Evolutionary conservation across 2,113 vertebrate species (phyloP).

Genomic region (Arothron firmamentum): DNA sequence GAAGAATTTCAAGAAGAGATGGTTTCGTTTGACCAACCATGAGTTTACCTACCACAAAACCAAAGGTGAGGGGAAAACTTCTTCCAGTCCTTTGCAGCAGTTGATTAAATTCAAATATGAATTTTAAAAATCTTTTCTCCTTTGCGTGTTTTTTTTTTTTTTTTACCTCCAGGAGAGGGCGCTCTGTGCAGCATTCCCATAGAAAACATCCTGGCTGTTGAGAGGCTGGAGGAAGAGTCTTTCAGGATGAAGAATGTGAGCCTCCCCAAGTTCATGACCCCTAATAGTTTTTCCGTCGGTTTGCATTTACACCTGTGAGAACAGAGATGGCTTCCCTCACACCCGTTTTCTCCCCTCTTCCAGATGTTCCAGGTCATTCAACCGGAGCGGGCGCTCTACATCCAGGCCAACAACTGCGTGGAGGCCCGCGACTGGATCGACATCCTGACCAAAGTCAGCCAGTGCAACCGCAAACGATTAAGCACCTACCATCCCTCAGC

Average conservation of each 20-base stretch:
- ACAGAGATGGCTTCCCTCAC: background rate
- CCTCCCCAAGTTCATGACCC: background rate
- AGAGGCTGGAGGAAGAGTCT: slow-evolving; percentile 94
- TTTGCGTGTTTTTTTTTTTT: background rate
- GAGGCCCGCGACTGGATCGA: slow-evolving; percentile 98
- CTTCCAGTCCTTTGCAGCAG: slow-evolving; percentile 18
- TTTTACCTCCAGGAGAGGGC: slow-evolving; percentile 80
- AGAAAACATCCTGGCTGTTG: slow-evolving; percentile 97
- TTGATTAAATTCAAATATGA: too few relatives aligned
- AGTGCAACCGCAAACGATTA: slow-evolving; percentile 94
- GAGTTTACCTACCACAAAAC: slow-evolving; percentile 97
- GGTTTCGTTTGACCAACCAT: slow-evolving; percentile 97
- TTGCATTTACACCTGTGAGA: background rate
- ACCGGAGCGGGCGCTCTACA: slow-evolving; percentile 94
- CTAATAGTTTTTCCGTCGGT: background rate
- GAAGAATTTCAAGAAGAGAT: slow-evolving; percentile 99
- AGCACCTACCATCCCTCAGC: slow-evolving; percentile 94
- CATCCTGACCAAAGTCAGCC: slow-evolving; percentile 97
- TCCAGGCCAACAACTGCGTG: slow-evolving; percentile 97
- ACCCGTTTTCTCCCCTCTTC: background rate
- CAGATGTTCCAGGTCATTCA: slow-evolving; percentile 99
- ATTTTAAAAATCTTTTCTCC: background rate
- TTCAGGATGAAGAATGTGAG: slow-evolving; percentile 99
- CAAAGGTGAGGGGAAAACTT: slow-evolving; percentile 80
- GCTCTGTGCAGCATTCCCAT: slow-evolving; percentile 95